Percentiles rank a stretch among this genome's conserved stretches.
Evolutionary conservation across 2,797 vertebrate species (phyloP).

Genomic region (Melanogrammus aeglefinus): DNA sequence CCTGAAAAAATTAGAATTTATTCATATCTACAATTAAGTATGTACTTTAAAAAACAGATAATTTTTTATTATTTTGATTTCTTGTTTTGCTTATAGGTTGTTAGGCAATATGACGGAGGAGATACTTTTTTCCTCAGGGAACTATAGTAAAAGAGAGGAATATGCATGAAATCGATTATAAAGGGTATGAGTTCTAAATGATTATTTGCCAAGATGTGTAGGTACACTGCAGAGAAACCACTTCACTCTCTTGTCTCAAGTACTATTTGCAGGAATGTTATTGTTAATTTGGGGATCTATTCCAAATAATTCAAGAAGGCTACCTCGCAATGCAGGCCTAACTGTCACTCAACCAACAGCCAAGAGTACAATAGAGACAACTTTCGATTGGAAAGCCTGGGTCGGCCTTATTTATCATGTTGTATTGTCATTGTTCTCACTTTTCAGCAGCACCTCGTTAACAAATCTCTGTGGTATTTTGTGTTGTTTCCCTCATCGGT

Average conservation of each 20-base stretch:
- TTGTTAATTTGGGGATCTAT: no score
- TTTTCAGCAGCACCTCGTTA: conserved; percentile 48
- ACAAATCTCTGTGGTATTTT: conserved; percentile 40
- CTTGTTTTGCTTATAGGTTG: no score
- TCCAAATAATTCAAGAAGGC: no score
- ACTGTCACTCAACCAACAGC: conserved; percentile 13
- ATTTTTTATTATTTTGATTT: background rate
- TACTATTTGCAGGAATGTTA: no score
- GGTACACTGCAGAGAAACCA: no score
- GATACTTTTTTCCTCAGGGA: background rate
- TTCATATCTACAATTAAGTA: no score
- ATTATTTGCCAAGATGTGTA: no score
- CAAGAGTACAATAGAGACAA: conserved; percentile 10
- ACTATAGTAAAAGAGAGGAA: background rate
- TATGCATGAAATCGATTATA: no score
- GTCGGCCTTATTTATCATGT: conserved; percentile 9
- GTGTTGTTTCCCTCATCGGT: conserved; percentile 42
- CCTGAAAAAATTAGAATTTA: no score
- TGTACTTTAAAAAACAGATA: no score
- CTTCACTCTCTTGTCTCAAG: no score
- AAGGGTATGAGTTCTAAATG: no score
- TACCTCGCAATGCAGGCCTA: background rate
- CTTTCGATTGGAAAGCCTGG: conserved; percentile 19
- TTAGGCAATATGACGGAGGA: background rate
- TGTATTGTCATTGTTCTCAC: conserved; percentile 10